These are phyloP conservation scores for Conger conger DNA, from an alignment of 2,113 vertebrate species.

Conservation along the genomic window DNA sequence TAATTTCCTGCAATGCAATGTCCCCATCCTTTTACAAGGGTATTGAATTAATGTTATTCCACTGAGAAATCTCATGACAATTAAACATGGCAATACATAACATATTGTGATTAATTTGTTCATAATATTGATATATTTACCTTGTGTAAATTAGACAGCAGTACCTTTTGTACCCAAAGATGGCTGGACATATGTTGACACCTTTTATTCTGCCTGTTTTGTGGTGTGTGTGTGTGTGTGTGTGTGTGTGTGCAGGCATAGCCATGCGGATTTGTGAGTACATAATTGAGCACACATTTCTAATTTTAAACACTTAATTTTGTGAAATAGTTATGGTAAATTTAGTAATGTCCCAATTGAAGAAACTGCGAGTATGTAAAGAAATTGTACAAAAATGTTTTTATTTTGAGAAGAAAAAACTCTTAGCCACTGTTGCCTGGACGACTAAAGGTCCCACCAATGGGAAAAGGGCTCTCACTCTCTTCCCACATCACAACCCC, in stretches of 20 bases:
- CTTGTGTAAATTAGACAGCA: background rate
- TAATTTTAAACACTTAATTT: background rate
- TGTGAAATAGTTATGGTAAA: background rate
- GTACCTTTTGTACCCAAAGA: background rate
- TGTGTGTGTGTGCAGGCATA: background rate
- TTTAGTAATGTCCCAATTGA: conserved; percentile 1
- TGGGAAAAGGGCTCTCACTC: background rate
- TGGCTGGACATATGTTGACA: background rate
- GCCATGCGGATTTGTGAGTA: background rate
- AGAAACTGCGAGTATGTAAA: background rate
- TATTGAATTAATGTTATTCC: background rate
- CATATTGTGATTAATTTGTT: background rate
- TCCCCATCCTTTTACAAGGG: background rate
- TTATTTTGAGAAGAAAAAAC: conserved; percentile 12
- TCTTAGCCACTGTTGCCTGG: conserved; percentile 1
- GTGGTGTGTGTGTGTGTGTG: background rate
- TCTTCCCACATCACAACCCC: conserved; percentile 16
- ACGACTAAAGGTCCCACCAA: background rate
- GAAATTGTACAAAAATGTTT: background rate
- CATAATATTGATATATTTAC: background rate
- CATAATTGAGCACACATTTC: background rate
- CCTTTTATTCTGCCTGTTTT: no score
- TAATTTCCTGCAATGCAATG: background rate
- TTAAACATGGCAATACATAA: conserved; percentile 22
- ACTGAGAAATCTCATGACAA: background rate